Conservation (phyloP, 1,140 invertebrate species). For the Drosophila burlai region DNA sequence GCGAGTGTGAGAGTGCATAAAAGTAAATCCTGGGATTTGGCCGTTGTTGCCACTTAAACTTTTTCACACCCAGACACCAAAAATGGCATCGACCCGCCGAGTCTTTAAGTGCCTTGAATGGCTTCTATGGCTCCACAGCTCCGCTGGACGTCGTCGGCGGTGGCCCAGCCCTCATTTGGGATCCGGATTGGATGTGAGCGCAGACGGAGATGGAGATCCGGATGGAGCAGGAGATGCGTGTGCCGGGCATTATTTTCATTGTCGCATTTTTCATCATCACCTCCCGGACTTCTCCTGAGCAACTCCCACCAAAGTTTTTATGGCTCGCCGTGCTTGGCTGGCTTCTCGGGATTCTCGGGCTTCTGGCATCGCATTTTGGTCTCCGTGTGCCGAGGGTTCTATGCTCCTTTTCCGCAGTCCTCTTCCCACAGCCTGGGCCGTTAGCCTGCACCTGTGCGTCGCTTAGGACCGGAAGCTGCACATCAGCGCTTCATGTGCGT, state of each 20-base stretch:
- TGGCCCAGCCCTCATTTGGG: constrained; percentile 23
- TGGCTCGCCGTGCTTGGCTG: constrained; percentile 57
- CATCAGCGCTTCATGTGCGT: constrained; percentile 70
- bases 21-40: constrained; percentile 82
- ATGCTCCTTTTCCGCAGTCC: constrained; percentile 16
- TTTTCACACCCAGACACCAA: constrained; percentile 76
- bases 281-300: constrained; percentile 25
- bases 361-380: constrained; percentile 10
- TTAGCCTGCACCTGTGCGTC: constrained; percentile 76
- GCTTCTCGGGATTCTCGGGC: constrained; percentile 29
- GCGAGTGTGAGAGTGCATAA: constrained; percentile 62
- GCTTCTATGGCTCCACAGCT: constrained; percentile 33
- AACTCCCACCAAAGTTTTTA: constrained; percentile 68
- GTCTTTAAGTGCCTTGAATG: constrained; percentile 74
- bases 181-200: constrained; percentile 12
- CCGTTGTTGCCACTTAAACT: constrained; percentile 82
- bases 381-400: not conserved
- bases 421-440: constrained; percentile 19
- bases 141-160: constrained; percentile 50
- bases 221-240: constrained; percentile 52
- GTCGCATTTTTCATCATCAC: constrained; percentile 84
- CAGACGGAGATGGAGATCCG: constrained; percentile 6
- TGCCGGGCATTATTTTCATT: constrained; percentile 82
- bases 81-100: constrained; percentile 55
- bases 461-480: constrained; percentile 76